These are phyloP conservation scores for Bovichtus variegatus DNA, from an alignment of 2,797 vertebrate genomes.

Conservation along the genomic window DNA sequence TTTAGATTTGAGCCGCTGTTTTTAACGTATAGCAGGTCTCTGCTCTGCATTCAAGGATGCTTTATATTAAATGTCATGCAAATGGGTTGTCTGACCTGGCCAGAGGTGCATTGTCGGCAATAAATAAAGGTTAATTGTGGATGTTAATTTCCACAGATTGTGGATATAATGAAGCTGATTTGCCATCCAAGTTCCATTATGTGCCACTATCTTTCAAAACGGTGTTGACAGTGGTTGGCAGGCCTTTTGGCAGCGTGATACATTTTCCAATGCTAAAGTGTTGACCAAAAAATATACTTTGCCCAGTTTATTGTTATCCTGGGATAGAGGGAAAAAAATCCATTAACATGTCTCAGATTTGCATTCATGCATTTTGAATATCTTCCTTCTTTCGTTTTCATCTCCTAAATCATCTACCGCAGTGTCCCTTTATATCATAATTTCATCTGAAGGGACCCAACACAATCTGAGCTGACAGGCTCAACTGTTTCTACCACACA, in stretches of 20 bases:
- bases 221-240: conserved; percentile 60
- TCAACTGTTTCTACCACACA: conserved; percentile 60
- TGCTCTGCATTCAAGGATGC: conserved; percentile 60
- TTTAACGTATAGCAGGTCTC: conserved; percentile 49
- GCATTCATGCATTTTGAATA: conserved; percentile 36
- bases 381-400: conserved; percentile 39
- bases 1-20: conserved; percentile 73
- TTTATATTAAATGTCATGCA: conserved; percentile 77
- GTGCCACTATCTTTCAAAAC: conserved; percentile 65
- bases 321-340: background rate
- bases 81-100: conserved; percentile 79
- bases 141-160: conserved; percentile 81
- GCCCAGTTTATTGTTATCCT: conserved; percentile 16
- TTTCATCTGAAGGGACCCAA: conserved; percentile 52
- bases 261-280: conserved; percentile 27
- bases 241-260: conserved; percentile 44
- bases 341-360: conserved; percentile 35
- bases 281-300: background rate
- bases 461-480: conserved; percentile 64
- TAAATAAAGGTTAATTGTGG: conserved; percentile 85
- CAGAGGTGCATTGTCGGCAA: conserved; percentile 76
- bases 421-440: conserved; percentile 36
- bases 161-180: conserved; percentile 73
- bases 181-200: conserved; percentile 70
- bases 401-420: conserved; percentile 34